These are phyloP conservation scores for Bombyx mandarina DNA, from an alignment of 1,140 invertebrate genomes.

Conservation along the genomic window DNA sequence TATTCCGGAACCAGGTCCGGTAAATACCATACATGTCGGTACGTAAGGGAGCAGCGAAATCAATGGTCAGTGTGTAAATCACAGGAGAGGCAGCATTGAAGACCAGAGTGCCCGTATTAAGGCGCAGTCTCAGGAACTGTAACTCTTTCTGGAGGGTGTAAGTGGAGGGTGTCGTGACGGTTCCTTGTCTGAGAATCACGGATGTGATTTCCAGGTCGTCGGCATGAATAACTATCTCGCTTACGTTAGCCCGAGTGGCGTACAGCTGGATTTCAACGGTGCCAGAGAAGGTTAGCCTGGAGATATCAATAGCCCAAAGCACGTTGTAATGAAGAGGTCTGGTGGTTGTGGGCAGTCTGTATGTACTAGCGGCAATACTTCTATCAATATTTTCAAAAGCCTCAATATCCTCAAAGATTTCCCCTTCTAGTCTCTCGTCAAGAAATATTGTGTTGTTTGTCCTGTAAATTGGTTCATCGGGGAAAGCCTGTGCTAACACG, in stretches of 20 bases:
- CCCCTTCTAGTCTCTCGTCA: slow-evolving; percentile 40
- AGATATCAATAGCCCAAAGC: slow-evolving; percentile 30
- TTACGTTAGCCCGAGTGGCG: slow-evolving; percentile 39
- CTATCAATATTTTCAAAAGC: slow-evolving; percentile 2
- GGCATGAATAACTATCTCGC: slow-evolving; percentile 75
- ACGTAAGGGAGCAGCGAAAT: slow-evolving; percentile 64
- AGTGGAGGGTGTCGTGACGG: slow-evolving; percentile 9
- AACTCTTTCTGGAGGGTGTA: slow-evolving; percentile 15
- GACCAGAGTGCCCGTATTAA: slow-evolving; percentile 27
- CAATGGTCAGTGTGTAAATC: slow-evolving; percentile 57
- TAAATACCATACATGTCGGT: slow-evolving; percentile 84
- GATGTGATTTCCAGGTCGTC: slow-evolving; percentile 65
- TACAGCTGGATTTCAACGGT: slow-evolving; percentile 68
- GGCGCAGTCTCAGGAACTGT: slow-evolving; percentile 30
- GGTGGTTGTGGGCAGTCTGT: slow-evolving; percentile 74
- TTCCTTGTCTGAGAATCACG: slow-evolving; percentile 36
- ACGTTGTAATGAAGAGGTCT: slow-evolving; percentile 73
- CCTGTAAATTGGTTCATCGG: slow-evolving; percentile 12
- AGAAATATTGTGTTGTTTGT: slow-evolving; percentile 38
- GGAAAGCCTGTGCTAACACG: slow-evolving; percentile 19
- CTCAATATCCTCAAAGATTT: slow-evolving; percentile 39
- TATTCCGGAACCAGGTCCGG: slow-evolving; percentile 77
- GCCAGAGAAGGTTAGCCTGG: slow-evolving; percentile 69
- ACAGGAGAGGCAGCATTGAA: slow-evolving; percentile 24
- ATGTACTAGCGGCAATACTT: slow-evolving; percentile 19